These are phyloP conservation scores for Lasioglossum vierecki DNA, from an alignment of 2,888 invertebrate species.

Conservation along the genomic window DNA sequence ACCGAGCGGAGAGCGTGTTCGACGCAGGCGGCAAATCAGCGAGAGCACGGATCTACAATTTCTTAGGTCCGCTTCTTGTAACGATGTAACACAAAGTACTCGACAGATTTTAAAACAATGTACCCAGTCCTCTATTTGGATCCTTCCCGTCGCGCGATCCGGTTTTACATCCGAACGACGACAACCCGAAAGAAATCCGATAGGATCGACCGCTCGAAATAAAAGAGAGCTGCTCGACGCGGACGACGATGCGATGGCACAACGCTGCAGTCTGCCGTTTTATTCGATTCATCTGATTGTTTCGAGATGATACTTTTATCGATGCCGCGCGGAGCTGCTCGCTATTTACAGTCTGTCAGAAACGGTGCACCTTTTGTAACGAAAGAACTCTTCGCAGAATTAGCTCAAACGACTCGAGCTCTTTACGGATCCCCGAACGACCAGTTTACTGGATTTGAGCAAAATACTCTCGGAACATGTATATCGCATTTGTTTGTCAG, in stretches of 20 bases:
- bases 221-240: neutral
- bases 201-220: neutral
- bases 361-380: neutral
- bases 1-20: conserved; percentile 7
- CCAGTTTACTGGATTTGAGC: neutral
- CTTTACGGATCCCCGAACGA: neutral
- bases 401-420: neutral
- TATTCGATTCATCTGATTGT: neutral
- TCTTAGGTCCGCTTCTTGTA: conserved; percentile 16
- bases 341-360: neutral
- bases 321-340: neutral
- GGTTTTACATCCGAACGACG: neutral
- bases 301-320: neutral
- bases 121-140: neutral
- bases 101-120: conserved; percentile 11
- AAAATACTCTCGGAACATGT: neutral
- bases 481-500: neutral
- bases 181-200: neutral
- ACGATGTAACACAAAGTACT: conserved; percentile 4
- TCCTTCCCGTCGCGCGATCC: neutral
- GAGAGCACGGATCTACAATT: conserved; percentile 42
- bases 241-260: neutral
- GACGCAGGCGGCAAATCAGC: conserved; percentile 8
- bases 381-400: neutral
- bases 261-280: neutral